Base-by-base conservation (phyloP, 2,797 vertebrate species). In the Podarcis siculus region DNA sequence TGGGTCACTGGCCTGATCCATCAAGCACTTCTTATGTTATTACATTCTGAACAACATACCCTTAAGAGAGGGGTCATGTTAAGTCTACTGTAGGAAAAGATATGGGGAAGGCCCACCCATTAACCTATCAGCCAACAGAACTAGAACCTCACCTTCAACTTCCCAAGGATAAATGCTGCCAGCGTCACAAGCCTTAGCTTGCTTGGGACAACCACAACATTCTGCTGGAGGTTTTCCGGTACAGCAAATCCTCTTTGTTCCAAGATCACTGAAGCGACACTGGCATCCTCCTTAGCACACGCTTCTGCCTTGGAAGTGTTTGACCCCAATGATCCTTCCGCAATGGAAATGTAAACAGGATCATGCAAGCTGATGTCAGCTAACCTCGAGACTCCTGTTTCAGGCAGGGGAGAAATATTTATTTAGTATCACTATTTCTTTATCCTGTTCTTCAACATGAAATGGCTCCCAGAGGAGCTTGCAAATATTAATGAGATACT, bases 141-240 rank as follows among this genome's bases (percentile, higher is more conserved):
- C 88, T 23, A 86, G 73, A 79, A 23, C 2, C 94, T 92, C 91
- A 98, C 99, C 98, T 98, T 98, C 96, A 98, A 98, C 86, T 98
- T 98, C 92, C 97, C 97, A 89, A 99, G 96, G 75, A 99, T 96
- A 94, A 99, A 99, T 45, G 98, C 97, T 0, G 98, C 98, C 85
- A 99, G 96, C 0, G 97, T 98, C 76, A 99, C 99, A 35, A 99
- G 98, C 21, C 97, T 95, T 91, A 99, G 72, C 91, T 99, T 99
- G 96, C 98, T 98, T 87, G 99, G 99, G 83, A 99, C 98, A 90
- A 99, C 49, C 6, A 98, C 86, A 69, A 98, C 95, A 1, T 98
- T 97, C 95, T 99, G 99, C 79, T 96, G 92, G 15, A 99, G 96
- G 9, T 94, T 97, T 87, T 98, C 97, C 0, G 99, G 99, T 8